Percentiles rank a stretch among this genome's conserved stretches.
Evolutionary conservation across 2,113 vertebrate species (phyloP).

Genomic region (Azemiops feae): DNA sequence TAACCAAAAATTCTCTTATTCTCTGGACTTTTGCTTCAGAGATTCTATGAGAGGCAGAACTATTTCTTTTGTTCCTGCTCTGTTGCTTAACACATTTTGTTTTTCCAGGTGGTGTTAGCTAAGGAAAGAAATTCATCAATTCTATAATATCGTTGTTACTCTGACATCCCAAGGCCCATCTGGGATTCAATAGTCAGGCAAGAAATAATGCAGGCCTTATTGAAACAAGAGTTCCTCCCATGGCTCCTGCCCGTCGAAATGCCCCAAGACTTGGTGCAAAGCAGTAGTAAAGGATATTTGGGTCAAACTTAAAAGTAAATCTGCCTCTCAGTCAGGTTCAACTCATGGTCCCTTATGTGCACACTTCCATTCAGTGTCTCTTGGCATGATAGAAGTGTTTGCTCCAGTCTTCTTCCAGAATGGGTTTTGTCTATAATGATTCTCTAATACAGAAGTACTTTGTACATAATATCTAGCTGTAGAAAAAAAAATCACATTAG

Average conservation of each 20-base stretch:
- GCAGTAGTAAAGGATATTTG: neutral
- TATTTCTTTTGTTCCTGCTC: neutral
- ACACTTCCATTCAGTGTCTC: neutral
- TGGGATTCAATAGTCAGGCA: neutral
- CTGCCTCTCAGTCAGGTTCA: neutral
- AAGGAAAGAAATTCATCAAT: neutral
- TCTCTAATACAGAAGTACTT: neutral
- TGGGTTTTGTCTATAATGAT: neutral
- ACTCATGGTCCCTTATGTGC: neutral
- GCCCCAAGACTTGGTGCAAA: neutral
- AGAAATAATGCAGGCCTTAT: neutral
- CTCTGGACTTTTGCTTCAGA: neutral
- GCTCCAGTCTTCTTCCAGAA: neutral
- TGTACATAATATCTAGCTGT: rapidly evolving
- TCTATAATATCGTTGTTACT: neutral
- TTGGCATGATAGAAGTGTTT: neutral
- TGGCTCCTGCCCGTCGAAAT: neutral
- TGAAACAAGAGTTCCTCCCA: neutral
- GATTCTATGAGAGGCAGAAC: neutral
- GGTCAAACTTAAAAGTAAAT: neutral
- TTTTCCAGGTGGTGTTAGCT: neutral
- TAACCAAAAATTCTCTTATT: neutral
- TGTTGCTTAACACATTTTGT: neutral
- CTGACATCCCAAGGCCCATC: neutral
- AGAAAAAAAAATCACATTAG: neutral